phyloP scores from a whole-genome alignment of 2,113 vertebrate species.

The Bambusicola thoracicus region DNA sequence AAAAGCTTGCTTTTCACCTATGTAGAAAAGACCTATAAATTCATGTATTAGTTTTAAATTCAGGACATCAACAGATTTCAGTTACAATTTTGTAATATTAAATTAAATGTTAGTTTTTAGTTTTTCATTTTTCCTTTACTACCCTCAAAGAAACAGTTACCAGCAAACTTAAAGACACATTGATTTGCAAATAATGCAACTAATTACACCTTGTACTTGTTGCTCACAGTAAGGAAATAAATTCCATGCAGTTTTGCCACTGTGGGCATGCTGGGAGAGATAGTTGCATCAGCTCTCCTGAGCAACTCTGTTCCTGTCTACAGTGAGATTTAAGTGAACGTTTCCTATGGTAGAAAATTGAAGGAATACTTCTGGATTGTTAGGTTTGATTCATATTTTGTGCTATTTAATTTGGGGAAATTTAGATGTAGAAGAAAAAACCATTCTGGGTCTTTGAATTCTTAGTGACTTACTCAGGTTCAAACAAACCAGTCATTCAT shows the following conservation, averaged over 20 bases:
- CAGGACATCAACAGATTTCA: background rate
- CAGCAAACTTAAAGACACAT: background rate
- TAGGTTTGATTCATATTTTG: background rate
- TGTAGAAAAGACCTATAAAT: background rate
- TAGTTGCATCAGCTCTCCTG: background rate
- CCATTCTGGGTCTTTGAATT: background rate
- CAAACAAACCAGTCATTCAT: background rate
- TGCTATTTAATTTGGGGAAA: background rate
- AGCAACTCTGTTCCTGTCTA: background rate
- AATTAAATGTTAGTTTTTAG: background rate
- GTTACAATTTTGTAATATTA: background rate
- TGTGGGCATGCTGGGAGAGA: background rate
- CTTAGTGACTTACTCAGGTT: background rate
- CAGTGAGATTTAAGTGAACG: background rate
- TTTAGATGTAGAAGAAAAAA: background rate
- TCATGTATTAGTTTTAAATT: background rate
- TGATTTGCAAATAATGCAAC: background rate
- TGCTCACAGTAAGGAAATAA: background rate
- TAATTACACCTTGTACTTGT: background rate
- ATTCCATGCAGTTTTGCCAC: background rate
- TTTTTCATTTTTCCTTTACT: background rate
- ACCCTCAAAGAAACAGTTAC: background rate
- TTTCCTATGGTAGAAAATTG: background rate
- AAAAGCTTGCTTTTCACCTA: background rate
- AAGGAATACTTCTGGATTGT: background rate